A percentile compares a stretch with the other conserved stretches of the same genome.
Evolutionary conservation across 1,140 invertebrate species (phyloP).

Genomic region (Apocrypta bakeri): DNA sequence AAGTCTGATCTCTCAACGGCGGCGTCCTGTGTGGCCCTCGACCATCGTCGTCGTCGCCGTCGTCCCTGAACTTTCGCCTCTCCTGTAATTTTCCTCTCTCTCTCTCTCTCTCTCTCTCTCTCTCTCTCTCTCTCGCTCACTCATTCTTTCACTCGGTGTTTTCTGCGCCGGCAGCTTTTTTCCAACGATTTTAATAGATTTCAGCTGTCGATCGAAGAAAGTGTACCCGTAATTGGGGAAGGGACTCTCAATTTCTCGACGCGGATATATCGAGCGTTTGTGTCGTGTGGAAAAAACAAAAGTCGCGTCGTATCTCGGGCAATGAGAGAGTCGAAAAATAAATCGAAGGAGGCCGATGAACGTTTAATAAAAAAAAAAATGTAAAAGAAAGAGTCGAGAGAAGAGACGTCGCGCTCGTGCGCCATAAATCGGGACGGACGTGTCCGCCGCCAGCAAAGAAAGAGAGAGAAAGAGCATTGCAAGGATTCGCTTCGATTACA

Average conservation of each 20-base stretch:
- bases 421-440: background rate
- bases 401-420: background rate
- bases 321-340: background rate
- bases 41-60: too few species aligned
- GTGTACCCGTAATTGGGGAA: background rate
- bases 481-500: background rate
- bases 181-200: conserved; percentile 11
- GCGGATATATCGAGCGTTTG: background rate
- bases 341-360: background rate
- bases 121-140: too few species aligned
- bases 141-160: too few species aligned
- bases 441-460: background rate
- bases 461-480: background rate
- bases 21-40: conserved; percentile 10
- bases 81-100: background rate
- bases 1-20: background rate
- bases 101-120: too few species aligned
- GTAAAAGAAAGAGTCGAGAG: background rate
- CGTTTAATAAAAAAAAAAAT: background rate
- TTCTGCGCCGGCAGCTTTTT: too few species aligned
- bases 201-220: background rate
- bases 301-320: background rate
- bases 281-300: background rate
- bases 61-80: conserved; percentile 41
- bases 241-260: background rate